Percentiles rank a stretch among this genome's conserved stretches.
Evolutionary conservation across 1,140 invertebrate genomes (phyloP).

Genomic region (Diachasma alloeum): DNA sequence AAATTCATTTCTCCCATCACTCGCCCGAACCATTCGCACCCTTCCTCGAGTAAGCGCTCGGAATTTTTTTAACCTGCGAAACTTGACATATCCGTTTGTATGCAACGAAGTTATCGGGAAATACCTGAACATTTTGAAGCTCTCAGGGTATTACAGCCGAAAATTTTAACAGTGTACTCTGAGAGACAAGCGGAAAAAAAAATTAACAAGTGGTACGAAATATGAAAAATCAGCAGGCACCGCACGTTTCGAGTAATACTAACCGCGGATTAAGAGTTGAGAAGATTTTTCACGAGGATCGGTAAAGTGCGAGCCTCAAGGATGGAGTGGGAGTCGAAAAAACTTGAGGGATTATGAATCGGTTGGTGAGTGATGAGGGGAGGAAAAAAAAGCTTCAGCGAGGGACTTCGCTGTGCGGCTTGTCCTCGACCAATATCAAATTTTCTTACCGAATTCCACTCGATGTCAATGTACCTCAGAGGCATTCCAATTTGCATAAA

Average conservation of each 20-base stretch:
- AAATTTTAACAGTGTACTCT: too few relatives aligned
- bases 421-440: slow-evolving; percentile 17
- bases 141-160: too few relatives aligned
- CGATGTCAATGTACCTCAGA: slow-evolving; percentile 24
- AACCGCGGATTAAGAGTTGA: slow-evolving; percentile 21
- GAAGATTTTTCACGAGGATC: slow-evolving; percentile 12
- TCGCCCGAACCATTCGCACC: too few relatives aligned
- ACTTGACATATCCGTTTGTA: too few relatives aligned
- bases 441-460: slow-evolving; percentile 47
- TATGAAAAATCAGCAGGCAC: neutral
- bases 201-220: neutral
- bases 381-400: neutral
- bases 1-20: too few relatives aligned
- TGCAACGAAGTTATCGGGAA: too few relatives aligned
- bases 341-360: slow-evolving; percentile 14
- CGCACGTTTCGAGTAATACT: slow-evolving; percentile 21
- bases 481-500: slow-evolving; percentile 52
- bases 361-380: neutral
- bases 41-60: too few relatives aligned
- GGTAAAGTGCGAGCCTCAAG: neutral
- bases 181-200: neutral
- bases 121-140: too few relatives aligned
- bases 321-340: neutral
- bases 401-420: neutral
- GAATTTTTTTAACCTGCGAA: too few relatives aligned